Evolutionary conservation across 2,797 vertebrate genomes (phyloP).

Genomic region (Myotis vivesi): DNA sequence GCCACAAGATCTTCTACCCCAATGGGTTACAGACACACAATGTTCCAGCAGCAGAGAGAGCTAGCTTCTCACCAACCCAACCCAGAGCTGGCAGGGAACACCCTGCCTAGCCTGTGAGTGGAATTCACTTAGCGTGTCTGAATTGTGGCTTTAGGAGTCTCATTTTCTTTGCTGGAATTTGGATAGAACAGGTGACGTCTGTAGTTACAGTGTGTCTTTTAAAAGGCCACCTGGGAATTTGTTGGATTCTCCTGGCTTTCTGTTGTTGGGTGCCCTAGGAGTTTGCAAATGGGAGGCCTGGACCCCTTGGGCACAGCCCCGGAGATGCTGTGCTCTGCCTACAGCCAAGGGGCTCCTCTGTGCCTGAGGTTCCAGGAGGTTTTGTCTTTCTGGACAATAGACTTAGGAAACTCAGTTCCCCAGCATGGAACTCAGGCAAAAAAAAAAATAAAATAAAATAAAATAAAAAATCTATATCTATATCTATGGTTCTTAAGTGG

Average conservation of each 20-base stretch:
- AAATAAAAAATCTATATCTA: too few species aligned
- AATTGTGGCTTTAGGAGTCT: not conserved
- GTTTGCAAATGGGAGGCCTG: not conserved
- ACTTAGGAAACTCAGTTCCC: not conserved
- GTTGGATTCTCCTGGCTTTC: not conserved
- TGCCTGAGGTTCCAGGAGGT: not conserved
- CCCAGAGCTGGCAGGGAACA: not conserved
- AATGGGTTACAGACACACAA: not conserved
- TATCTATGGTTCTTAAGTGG: not conserved
- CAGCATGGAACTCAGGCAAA: not conserved
- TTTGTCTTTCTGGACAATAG: not conserved
- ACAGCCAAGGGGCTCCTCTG: not conserved
- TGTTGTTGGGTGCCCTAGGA: not conserved
- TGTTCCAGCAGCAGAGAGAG: not conserved
- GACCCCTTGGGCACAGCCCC: not conserved
- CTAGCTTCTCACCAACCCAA: not conserved
- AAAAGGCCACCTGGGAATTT: not conserved
- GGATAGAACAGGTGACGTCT: not conserved
- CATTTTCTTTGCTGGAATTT: not conserved
- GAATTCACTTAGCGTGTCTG: not conserved
- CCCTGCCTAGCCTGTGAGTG: not conserved
- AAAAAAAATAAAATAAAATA: not conserved
- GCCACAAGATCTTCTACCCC: not conserved
- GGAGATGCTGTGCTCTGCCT: not conserved
- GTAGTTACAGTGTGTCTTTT: not conserved